These are phyloP conservation scores for Ambastaia sidthimunki DNA, from an alignment of 2,797 vertebrate genomes.

Conservation along the genomic window DNA sequence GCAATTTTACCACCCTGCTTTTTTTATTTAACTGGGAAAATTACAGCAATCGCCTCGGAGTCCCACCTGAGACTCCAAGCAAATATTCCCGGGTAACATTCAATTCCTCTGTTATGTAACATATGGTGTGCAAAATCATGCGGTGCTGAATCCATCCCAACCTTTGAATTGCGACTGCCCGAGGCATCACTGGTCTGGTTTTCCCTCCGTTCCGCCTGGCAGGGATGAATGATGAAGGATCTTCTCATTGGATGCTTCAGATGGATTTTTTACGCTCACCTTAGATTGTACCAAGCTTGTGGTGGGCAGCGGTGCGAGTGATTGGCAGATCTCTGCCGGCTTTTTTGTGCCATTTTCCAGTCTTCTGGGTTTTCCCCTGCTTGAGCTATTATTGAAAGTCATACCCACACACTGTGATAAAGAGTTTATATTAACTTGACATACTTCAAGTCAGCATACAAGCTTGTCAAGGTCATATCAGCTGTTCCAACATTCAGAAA, in stretches of 20 bases:
- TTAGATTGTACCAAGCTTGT: constrained; percentile 2
- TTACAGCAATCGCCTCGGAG: constrained; percentile 8
- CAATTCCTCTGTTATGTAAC: constrained; percentile 30
- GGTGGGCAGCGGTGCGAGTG: constrained; percentile 30
- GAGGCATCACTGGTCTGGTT: constrained; percentile 23
- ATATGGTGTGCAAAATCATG: constrained; percentile 25
- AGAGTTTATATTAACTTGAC: constrained; percentile 21
- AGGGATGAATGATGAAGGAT: constrained; percentile 9
- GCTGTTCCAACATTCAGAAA: constrained; percentile 14
- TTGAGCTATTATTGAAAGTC: constrained; percentile 16
- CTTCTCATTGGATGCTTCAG: constrained; percentile 29
- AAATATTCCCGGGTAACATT: constrained; percentile 20
- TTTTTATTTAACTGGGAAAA: not conserved
- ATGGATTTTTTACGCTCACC: constrained; percentile 4
- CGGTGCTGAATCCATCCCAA: constrained; percentile 27
- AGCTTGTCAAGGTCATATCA: constrained; percentile 35
- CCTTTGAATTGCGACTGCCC: constrained; percentile 5
- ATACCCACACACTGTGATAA: constrained; percentile 38
- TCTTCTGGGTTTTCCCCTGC: constrained; percentile 16
- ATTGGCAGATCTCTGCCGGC: constrained; percentile 6
- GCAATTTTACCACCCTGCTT: constrained; percentile 67
- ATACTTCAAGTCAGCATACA: constrained; percentile 9
- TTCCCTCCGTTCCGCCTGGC: constrained; percentile 15
- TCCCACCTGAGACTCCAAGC: constrained; percentile 29
- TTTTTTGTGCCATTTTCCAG: constrained; percentile 12